Base-by-base conservation (phyloP, 2,113 vertebrate genomes). In the Anser brachyrhynchus region DNA sequence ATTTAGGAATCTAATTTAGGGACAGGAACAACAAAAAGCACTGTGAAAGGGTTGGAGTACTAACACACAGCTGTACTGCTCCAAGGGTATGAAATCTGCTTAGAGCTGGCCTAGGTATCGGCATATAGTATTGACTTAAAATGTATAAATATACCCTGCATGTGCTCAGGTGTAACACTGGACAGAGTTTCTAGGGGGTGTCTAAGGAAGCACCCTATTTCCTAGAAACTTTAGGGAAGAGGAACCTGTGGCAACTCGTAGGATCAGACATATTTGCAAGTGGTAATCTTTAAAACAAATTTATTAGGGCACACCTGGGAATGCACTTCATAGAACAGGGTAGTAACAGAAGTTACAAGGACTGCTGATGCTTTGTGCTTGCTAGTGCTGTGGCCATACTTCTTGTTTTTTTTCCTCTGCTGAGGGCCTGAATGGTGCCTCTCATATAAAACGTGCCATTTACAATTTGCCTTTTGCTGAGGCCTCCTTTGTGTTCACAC, bases 381-480 rank as follows among this genome's bases (percentile, higher is more conserved):
- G 49, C 71, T 70, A 2, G 10, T 52, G 44, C 92, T 90, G n/a
- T n/a, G 49, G 39, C 37, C 61, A 22, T 77, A 55, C 17, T 88
- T 84, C 10, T 37, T 15, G 29, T 76, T 58, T 62, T 61, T 65
- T 14, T 62, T 28, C 15, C 41, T 69, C 41, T 78, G 1, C 55
- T 25, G 51, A 46, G 69, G 75, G 12, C 46, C 88, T 82, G 65
- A 96, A 92, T 90, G 81, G 76, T 90, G 89, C 70, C 76, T 97
- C 39, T 54, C 66, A 46, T 70, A 93, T 74, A 96, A 96, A 96
- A 78, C 71, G 44, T 91, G 75, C 91, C 90, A 84, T 97, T 96
- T 93, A 86, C 64, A 79, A 62, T 85, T 95, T 96, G 96, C 94
- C 91, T 97, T 94, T 90, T 94, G 91, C 94, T 77, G 78, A 85